phyloP scores from a whole-genome alignment of 1,140 invertebrate species.

The Coenobita brevimanus region DNA sequence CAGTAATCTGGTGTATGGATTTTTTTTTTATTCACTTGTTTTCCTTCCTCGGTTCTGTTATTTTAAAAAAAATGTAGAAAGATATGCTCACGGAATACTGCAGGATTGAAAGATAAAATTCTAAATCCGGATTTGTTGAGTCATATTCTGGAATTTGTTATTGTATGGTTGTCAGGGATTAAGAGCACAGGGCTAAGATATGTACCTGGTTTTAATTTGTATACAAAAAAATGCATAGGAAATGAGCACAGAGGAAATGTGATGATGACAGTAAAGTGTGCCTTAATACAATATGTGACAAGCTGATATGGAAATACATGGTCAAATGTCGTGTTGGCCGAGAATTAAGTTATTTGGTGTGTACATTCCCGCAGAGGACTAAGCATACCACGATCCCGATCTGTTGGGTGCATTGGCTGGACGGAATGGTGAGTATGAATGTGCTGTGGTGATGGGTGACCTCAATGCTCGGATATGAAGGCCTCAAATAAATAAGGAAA shows the following conservation, averaged over 20 bases:
- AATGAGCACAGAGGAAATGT: neutral
- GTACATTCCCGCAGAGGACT: neutral
- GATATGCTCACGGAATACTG: neutral
- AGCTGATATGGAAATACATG: conserved; percentile 6
- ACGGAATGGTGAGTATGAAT: neutral
- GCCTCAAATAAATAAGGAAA: too few relatives aligned
- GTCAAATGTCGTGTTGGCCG: too few relatives aligned
- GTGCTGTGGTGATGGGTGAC: too few relatives aligned
- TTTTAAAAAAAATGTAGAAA: too few relatives aligned
- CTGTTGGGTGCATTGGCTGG: conserved; percentile 9
- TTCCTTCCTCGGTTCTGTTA: too few relatives aligned
- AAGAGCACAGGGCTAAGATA: neutral
- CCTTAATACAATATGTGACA: neutral
- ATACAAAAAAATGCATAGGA: neutral
- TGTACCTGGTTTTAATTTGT: neutral
- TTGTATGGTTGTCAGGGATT: neutral
- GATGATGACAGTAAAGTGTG: neutral
- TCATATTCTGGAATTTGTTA: neutral
- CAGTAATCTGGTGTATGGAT: too few relatives aligned
- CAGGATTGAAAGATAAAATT: conserved; percentile 2
- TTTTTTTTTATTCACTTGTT: too few relatives aligned
- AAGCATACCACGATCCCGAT: too few relatives aligned
- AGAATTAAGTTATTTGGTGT: too few relatives aligned
- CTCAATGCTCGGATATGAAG: too few relatives aligned
- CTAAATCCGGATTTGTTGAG: neutral